Conservation (phyloP, 1,140 invertebrate genomes). For the Zaprionus africanus region DNA sequence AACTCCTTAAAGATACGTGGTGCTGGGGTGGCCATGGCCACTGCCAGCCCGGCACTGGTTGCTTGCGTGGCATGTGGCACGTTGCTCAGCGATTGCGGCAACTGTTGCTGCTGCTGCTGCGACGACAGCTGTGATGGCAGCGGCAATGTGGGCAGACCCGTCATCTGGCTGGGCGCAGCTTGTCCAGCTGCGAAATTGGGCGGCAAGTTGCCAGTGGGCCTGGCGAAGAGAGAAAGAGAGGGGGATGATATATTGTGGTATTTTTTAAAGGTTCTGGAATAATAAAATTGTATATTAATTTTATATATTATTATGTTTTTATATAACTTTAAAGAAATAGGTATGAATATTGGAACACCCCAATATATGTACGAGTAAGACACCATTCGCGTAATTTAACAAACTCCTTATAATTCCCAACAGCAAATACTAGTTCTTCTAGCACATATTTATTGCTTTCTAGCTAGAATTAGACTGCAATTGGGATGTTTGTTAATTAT, state of each 20-base stretch:
- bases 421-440: no score
- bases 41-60: constrained; percentile 40
- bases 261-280: neutral
- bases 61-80: constrained; percentile 38
- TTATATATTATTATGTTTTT: neutral
- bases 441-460: no score
- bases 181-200: constrained; percentile 57
- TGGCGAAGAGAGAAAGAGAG: constrained; percentile 9
- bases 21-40: constrained; percentile 81
- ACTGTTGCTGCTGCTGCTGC: constrained; percentile 29
- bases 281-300: accelerated
- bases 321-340: neutral
- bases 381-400: no score
- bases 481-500: no score
- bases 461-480: no score
- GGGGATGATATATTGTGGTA: neutral
- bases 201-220: constrained; percentile 66
- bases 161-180: constrained; percentile 57
- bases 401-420: no score
- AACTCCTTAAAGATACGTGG: constrained; percentile 78
- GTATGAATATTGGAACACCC: neutral
- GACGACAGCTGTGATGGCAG: constrained; percentile 28
- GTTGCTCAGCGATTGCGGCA: constrained; percentile 20
- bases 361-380: no score
- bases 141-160: constrained; percentile 57